phyloP scores from a whole-genome alignment of 2,797 vertebrate genomes.

The Antennarius maculatus region DNA sequence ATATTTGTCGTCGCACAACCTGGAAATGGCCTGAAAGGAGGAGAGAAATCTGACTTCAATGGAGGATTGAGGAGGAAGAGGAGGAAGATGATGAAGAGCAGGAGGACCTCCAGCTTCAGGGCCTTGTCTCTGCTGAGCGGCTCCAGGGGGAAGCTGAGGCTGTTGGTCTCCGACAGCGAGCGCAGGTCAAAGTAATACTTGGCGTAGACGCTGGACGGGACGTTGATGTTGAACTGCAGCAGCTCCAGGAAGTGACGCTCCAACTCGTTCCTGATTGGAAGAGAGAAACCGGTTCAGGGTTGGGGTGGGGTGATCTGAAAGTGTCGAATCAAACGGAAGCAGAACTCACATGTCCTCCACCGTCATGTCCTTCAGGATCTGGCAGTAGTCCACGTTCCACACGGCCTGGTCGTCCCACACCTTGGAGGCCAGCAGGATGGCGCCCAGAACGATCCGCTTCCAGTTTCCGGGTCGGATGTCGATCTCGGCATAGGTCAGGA shows the following conservation, averaged over 20 bases:
- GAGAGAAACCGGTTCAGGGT: neutral
- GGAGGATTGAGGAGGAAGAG: too few relatives aligned
- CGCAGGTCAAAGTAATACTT: slow-evolving; percentile 85
- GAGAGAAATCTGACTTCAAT: neutral
- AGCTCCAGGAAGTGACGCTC: slow-evolving; percentile 96
- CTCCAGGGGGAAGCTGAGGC: slow-evolving; percentile 94
- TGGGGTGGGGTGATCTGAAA: too few relatives aligned
- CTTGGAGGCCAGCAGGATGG: slow-evolving; percentile 95
- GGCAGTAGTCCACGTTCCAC: slow-evolving; percentile 99
- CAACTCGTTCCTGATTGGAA: slow-evolving; percentile 88
- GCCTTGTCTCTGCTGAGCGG: slow-evolving; percentile 94
- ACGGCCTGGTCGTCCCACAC: slow-evolving; percentile 99
- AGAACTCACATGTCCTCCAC: slow-evolving; percentile 93
- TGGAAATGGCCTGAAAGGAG: slow-evolving; percentile 89
- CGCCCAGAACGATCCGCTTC: slow-evolving; percentile 94
- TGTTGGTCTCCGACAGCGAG: slow-evolving; percentile 93
- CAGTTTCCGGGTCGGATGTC: slow-evolving; percentile 95
- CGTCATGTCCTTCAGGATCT: slow-evolving; percentile 97
- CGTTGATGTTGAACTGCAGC: slow-evolving; percentile 98
- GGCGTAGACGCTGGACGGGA: slow-evolving; percentile 89
- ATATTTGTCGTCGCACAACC: slow-evolving; percentile 93
- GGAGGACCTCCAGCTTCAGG: slow-evolving; percentile 90
- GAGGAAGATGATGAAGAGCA: too few relatives aligned
- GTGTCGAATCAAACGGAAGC: too few relatives aligned
- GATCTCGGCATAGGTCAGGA: slow-evolving; percentile 95